Conservation (phyloP, 2,888 invertebrate genomes). For the Sinodicranocentrus sp. region DNA sequence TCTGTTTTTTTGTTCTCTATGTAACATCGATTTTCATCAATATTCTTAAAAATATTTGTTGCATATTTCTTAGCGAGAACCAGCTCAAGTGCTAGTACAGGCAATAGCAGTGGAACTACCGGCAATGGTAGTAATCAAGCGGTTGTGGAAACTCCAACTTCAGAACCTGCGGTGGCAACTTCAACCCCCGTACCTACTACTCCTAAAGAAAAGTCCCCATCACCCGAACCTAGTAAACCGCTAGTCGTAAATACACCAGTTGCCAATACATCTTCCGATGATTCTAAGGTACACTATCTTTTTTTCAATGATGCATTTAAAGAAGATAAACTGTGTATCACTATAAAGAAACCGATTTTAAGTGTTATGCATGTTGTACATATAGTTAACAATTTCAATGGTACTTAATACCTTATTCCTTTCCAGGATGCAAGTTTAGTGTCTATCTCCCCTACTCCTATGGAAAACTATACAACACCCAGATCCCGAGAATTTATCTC, state of each 20-base stretch:
- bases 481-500: conserved; percentile 50
- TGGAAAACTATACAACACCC: conserved; percentile 73
- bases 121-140: conserved; percentile 36
- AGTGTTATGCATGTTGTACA: too few relatives aligned
- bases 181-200: conserved; percentile 58
- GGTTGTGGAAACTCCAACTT: conserved; percentile 38
- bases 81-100: conserved; percentile 62
- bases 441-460: conserved; percentile 74
- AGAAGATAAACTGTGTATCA: too few relatives aligned
- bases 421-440: conserved; percentile 74
- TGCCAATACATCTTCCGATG: conserved; percentile 70
- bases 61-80: conserved; percentile 39
- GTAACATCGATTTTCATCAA: too few relatives aligned
- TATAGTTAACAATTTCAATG: too few relatives aligned
- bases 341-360: too few relatives aligned
- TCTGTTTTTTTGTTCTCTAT: too few relatives aligned
- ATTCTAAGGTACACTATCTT: conserved; percentile 73
- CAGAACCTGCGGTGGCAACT: conserved; percentile 42
- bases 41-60: conserved; percentile 8
- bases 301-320: too few relatives aligned
- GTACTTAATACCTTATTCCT: too few relatives aligned
- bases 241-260: conserved; percentile 67
- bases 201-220: conserved; percentile 65
- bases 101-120: conserved; percentile 41
- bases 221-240: conserved; percentile 68